A percentile compares a stretch with the other conserved stretches of the same genome.
Evolutionary conservation across 2,888 invertebrate species (phyloP).

Genomic region (Caradrina clavipalpis): DNA sequence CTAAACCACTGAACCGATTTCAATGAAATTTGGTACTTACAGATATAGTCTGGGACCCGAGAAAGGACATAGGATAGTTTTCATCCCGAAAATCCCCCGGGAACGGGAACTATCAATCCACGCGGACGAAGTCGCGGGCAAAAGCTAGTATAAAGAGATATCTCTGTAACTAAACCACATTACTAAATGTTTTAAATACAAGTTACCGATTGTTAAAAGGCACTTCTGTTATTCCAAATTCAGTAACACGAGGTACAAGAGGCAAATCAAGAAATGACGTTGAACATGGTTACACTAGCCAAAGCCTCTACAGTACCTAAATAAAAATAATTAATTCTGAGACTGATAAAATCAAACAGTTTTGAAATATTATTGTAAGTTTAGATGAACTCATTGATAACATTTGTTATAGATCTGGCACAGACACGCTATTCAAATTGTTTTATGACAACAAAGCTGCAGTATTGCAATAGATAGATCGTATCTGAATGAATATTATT

Average conservation of each 20-base stretch:
- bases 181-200: not conserved
- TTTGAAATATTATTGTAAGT: slow-evolving; percentile 13
- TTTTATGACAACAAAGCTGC: slow-evolving; percentile 3
- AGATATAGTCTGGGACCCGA: too few relatives aligned
- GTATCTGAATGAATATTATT: not conserved
- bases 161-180: slow-evolving; percentile 1
- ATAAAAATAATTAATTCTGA: not conserved
- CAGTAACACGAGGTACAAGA: too few relatives aligned
- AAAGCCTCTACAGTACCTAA: not conserved
- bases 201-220: too few relatives aligned
- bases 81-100: too few relatives aligned
- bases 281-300: not conserved
- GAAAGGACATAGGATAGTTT: too few relatives aligned
- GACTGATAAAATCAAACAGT: slow-evolving; percentile 8
- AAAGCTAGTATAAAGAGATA: slow-evolving; percentile 1
- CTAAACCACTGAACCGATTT: too few relatives aligned
- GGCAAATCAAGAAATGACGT: too few relatives aligned
- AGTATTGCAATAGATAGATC: not conserved
- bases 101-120: too few relatives aligned
- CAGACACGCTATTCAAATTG: not conserved
- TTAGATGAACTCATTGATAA: slow-evolving; percentile 34
- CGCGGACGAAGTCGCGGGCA: too few relatives aligned
- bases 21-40: too few relatives aligned
- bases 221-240: not conserved
- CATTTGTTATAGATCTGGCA: slow-evolving; percentile 3